Evolutionary conservation across 2,113 vertebrate genomes (phyloP).

Genomic region (Monopterus albus): DNA sequence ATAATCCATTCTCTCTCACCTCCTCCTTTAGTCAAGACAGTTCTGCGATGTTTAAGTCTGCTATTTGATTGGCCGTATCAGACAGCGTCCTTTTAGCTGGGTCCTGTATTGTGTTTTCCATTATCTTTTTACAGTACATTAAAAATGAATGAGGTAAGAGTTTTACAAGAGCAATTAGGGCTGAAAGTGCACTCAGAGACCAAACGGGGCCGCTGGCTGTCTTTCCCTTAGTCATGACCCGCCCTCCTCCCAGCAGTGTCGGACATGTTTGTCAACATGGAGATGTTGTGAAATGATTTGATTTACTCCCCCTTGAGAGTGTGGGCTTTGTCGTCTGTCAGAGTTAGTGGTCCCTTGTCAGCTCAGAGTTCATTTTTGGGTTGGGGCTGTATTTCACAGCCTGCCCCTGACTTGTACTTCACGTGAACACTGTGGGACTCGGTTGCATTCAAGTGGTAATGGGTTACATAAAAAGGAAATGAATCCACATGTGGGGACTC

Average conservation of each 20-base stretch:
- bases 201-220: conserved; percentile 56
- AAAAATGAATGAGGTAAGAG: conserved; percentile 79
- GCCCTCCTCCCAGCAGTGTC: not conserved
- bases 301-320: not conserved
- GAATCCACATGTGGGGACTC: conserved; percentile 73
- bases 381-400: conserved; percentile 37
- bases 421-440: conserved; percentile 68
- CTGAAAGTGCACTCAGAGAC: conserved; percentile 73
- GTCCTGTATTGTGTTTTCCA: conserved; percentile 63
- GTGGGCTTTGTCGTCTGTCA: conserved; percentile 1
- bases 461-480: conserved; percentile 79
- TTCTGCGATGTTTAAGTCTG: conserved; percentile 61
- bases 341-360: conserved; percentile 26
- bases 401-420: conserved; percentile 57
- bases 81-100: conserved; percentile 53
- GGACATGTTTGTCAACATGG: conserved; percentile 43
- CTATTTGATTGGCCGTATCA: conserved; percentile 38
- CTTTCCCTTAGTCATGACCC: conserved; percentile 62
- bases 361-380: conserved; percentile 52
- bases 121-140: conserved; percentile 82
- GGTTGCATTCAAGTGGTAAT: conserved; percentile 77
- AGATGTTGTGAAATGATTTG: not conserved
- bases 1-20: conserved; percentile 46
- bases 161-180: conserved; percentile 81
- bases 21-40: conserved; percentile 44